These are phyloP conservation scores for Holocentrus rufus DNA, from an alignment of 2,797 vertebrate species.

Conservation along the genomic window DNA sequence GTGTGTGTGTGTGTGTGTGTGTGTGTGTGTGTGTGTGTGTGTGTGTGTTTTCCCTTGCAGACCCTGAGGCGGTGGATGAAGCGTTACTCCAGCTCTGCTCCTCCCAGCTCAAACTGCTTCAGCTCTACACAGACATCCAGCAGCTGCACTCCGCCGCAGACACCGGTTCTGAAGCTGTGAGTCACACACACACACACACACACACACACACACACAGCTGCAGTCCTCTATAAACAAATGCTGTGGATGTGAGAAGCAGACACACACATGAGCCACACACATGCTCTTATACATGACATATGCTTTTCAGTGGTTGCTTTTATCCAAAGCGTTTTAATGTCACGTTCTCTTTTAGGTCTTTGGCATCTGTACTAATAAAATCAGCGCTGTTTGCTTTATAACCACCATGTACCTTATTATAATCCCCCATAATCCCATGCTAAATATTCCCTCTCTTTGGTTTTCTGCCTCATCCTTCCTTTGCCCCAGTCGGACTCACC, in stretches of 20 bases:
- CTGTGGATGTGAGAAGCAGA: too few relatives aligned
- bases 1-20: slow-evolving; percentile 6
- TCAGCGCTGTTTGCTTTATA: not conserved
- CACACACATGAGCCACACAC: too few relatives aligned
- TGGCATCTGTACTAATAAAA: not conserved
- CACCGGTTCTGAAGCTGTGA: slow-evolving; percentile 80
- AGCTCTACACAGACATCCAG: slow-evolving; percentile 89
- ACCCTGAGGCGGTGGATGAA: slow-evolving; percentile 88
- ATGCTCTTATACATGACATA: too few relatives aligned
- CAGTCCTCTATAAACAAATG: not conserved
- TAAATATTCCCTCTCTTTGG: not conserved
- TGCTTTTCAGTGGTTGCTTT: too few relatives aligned
- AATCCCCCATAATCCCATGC: not conserved
- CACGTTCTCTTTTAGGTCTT: not conserved
- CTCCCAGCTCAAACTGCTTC: slow-evolving; percentile 89
- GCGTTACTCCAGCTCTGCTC: slow-evolving; percentile 89
- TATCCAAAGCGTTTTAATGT: too few relatives aligned
- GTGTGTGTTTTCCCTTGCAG: slow-evolving; percentile 68
- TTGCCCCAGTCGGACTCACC: slow-evolving; percentile 47
- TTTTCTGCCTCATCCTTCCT: not conserved
- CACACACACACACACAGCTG: slow-evolving; percentile 2
- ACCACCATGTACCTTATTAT: not conserved
- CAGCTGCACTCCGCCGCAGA: slow-evolving; percentile 79
- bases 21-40: not conserved
- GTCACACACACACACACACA: slow-evolving; percentile 40